Conservation (phyloP, 2,113 vertebrate genomes). For the Lophura nycthemera region DNA sequence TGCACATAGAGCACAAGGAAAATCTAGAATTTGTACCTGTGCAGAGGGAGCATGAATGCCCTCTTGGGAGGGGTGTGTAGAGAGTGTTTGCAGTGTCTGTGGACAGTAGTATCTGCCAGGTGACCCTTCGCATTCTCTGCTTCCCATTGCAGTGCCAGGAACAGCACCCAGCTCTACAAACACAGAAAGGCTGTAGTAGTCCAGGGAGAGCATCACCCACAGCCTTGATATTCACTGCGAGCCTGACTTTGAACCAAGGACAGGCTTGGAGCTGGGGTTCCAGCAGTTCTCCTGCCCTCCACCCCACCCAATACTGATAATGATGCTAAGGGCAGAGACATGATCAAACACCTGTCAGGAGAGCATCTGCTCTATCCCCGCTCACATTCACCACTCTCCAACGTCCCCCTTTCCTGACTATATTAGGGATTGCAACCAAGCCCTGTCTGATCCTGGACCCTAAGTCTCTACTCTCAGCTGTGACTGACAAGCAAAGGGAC, state of each 20-base stretch:
- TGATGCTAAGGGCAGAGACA: neutral
- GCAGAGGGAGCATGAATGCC: fast-evolving
- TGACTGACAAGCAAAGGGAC: neutral
- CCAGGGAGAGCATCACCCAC: neutral
- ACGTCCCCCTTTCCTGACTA: neutral
- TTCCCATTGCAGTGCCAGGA: neutral
- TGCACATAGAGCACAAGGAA: neutral
- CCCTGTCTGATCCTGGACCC: neutral
- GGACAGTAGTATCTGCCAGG: neutral
- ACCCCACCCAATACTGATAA: neutral
- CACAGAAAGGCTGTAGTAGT: neutral
- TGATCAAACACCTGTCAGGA: neutral
- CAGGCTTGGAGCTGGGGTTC: neutral
- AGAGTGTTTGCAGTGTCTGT: neutral
- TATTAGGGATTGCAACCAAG: no score
- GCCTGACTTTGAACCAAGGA: neutral
- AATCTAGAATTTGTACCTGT: neutral
- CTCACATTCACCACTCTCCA: neutral
- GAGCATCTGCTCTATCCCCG: neutral
- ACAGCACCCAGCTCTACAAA: neutral
- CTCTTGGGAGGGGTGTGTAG: no score
- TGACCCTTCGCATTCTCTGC: fast-evolving
- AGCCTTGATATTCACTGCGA: neutral
- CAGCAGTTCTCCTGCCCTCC: neutral
- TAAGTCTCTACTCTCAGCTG: neutral